phyloP scores from a whole-genome alignment of 2,113 vertebrate species.

The Grammomys surdaster region DNA sequence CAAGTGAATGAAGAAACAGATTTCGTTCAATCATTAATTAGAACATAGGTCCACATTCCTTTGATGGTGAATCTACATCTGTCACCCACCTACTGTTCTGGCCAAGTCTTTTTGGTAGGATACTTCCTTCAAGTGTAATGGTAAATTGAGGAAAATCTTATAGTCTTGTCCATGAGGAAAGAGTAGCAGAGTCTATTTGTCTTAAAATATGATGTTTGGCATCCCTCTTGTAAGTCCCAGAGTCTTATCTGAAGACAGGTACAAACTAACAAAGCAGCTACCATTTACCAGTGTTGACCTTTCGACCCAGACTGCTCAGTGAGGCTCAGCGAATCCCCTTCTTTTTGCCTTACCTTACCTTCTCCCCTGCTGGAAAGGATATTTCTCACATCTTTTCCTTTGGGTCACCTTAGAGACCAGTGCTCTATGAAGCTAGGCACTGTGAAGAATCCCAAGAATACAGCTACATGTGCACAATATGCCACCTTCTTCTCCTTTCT shows the following conservation, averaged over 20 bases:
- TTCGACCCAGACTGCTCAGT: not conserved
- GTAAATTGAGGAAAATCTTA: not conserved
- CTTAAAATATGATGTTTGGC: not conserved
- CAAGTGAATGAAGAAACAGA: not conserved
- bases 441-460: not conserved
- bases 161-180: not conserved
- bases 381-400: constrained; percentile 67
- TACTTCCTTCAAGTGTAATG: not conserved
- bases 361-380: constrained; percentile 47
- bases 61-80: not conserved
- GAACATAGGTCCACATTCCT: not conserved
- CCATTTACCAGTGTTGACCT: not conserved
- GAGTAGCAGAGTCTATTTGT: not conserved
- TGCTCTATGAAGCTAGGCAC: constrained; percentile 27
- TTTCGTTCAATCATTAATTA: not conserved
- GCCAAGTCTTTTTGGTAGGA: not conserved
- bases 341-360: not conserved
- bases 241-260: constrained; percentile 4
- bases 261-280: no score
- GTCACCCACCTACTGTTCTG: not conserved
- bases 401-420: not conserved
- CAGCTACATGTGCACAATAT: not conserved
- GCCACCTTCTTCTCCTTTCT: not conserved
- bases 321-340: not conserved
- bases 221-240: not conserved